Evolutionary conservation across 2,888 invertebrate genomes (phyloP).

Genomic region (Leptothorax acervorum): DNA sequence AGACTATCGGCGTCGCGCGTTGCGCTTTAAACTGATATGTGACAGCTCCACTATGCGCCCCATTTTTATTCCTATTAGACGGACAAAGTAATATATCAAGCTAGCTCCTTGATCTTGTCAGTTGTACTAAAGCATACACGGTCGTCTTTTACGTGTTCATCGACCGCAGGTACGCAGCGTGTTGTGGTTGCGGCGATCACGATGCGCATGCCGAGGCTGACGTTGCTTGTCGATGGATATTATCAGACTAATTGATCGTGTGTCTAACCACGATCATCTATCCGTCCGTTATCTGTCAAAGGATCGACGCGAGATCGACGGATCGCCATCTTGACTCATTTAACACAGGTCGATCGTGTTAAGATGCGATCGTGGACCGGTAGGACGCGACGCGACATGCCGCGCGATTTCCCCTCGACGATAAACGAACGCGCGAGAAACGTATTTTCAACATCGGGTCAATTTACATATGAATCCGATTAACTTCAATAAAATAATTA

Average conservation of each 20-base stretch:
- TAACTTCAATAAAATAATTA: constrained; percentile 34
- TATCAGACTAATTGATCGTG: constrained; percentile 76
- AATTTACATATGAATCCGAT: constrained; percentile 49
- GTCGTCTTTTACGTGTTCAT: constrained; percentile 34
- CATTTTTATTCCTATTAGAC: constrained; percentile 50
- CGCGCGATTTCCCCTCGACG: neutral
- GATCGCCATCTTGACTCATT: constrained; percentile 64
- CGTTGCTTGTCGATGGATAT: constrained; percentile 60
- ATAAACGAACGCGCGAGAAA: constrained; percentile 7
- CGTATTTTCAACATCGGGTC: constrained; percentile 10
- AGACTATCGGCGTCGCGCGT: constrained; percentile 57
- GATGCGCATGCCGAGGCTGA: constrained; percentile 42
- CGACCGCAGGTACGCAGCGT: constrained; percentile 28
- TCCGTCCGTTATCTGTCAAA: constrained; percentile 62
- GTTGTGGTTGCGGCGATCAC: constrained; percentile 45
- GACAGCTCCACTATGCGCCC: constrained; percentile 63
- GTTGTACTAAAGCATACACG: constrained; percentile 50
- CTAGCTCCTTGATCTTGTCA: constrained; percentile 53
- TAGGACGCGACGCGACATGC: neutral
- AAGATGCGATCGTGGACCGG: constrained; percentile 60
- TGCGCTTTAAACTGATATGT: constrained; percentile 55
- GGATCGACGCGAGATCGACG: constrained; percentile 69
- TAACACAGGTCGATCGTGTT: constrained; percentile 65
- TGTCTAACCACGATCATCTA: constrained; percentile 70
- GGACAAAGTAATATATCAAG: constrained; percentile 66